Base-by-base conservation (phyloP, 2,113 vertebrate species). In the Pogona vitticeps region DNA sequence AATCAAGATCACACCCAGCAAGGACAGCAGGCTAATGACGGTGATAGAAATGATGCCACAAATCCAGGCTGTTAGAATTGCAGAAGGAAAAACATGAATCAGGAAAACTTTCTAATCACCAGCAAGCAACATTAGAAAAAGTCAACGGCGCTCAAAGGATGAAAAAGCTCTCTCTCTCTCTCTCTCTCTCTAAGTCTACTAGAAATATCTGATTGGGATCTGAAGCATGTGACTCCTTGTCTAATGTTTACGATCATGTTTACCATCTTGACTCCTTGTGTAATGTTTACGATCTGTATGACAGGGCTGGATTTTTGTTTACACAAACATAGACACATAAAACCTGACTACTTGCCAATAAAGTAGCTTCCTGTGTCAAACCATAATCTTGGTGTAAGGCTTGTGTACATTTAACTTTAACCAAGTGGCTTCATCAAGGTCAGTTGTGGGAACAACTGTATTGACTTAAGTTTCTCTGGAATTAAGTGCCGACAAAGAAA, bases 11-110 rank as follows among this genome's bases (percentile, higher is more conserved):
- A 99, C 98, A 0, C 98, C 99, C 88, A 99, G 97, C 94, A 99
- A 96, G 87, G 99, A 99, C 84, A 99, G 97, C 92, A 99, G 97
- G 95, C 98, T 99, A 95, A 99, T 99, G 94, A 99, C 97, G 85
- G 99, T 99, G 97, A 99, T 98, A 87, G 98, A 99, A 92, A 99
- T 96, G 88, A 99, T 97, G 81, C 99, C 98, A 96, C 97, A 99
- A 85, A 98, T 95, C 98, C 97, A 98, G 15, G 96, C 99, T 99
- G 96, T 15, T 52, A 79, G 73, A 70, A 76, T 28, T 13, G n/a
- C 40, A 73, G 33, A 26, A 20, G 21, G 15, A 91, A 82, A 77
- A 93, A 90, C 90, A 93, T 91, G 4, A 81, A 86, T 94, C 91
- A 94, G 88, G 93, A 83, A 63, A 88, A 65, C 76, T 93, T 92